A percentile compares a stretch with the other conserved stretches of the same genome.
Conservation (phyloP, 53 echinoderm and acorn worm species). For the Holothuria leucospilota region DNA sequence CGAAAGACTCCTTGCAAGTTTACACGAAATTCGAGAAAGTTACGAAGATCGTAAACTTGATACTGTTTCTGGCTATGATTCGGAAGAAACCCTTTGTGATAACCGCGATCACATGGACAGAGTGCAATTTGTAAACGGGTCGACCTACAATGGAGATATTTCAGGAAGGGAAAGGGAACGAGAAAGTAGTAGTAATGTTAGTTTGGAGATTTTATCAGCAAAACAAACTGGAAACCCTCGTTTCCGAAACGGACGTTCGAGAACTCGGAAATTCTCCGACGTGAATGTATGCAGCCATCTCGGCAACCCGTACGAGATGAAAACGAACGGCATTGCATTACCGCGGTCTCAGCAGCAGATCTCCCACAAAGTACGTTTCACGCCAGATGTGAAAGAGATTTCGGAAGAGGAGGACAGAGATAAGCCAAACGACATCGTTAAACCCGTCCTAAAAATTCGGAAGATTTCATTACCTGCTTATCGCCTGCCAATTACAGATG, state of each 20-base stretch:
- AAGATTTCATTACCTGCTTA: constrained; percentile 93
- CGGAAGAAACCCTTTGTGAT: constrained; percentile 53
- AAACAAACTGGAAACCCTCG: background rate
- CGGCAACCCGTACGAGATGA: constrained; percentile 39
- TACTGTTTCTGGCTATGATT: constrained; percentile 43
- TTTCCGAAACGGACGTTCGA: background rate
- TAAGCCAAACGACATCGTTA: constrained; percentile 13
- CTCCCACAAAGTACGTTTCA: constrained; percentile 73
- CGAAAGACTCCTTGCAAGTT: constrained; percentile 76
- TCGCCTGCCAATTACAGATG: constrained; percentile 69
- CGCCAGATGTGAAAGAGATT: constrained; percentile 69
- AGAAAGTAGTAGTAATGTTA: too few species aligned
- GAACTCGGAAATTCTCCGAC: constrained; percentile 43
- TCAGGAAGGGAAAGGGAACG: background rate
- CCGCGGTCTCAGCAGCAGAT: constrained; percentile 29
- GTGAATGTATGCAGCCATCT: background rate
- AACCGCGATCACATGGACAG: constrained; percentile 5
- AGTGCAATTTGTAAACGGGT: background rate
- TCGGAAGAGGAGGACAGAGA: constrained; percentile 12
- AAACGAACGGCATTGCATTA: constrained; percentile 21
- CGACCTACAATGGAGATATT: background rate
- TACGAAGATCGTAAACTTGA: background rate
- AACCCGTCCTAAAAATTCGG: constrained; percentile 58
- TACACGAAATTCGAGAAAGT: constrained; percentile 63
- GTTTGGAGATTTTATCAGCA: background rate